phyloP scores from a whole-genome alignment of 2,113 vertebrate species.

The Sylvietta virens region DNA sequence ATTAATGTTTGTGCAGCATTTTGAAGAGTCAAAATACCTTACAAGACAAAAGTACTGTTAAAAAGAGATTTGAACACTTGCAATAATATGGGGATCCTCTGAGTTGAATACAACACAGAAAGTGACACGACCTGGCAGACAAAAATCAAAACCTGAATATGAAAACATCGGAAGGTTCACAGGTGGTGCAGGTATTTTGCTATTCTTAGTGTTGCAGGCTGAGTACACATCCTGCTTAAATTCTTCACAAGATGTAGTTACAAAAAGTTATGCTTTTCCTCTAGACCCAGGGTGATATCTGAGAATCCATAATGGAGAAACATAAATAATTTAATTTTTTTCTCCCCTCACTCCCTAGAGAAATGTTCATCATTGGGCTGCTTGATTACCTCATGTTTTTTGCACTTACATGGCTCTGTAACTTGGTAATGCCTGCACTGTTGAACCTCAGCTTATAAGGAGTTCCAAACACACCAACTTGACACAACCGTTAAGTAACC shows the following conservation, averaged over 20 bases:
- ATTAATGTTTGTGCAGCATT: neutral
- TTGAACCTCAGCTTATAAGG: neutral
- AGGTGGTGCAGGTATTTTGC: neutral
- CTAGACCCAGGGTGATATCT: neutral
- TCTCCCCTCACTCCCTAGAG: neutral
- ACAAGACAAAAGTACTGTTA: neutral
- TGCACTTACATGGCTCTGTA: neutral
- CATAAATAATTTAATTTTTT: neutral
- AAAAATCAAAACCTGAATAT: neutral
- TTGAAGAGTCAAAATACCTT: neutral
- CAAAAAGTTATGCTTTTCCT: neutral
- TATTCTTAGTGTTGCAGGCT: neutral
- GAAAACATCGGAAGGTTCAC: rapidly evolving
- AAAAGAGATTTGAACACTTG: neutral
- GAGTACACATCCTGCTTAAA: neutral
- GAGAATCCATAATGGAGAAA: neutral
- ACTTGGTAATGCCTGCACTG: neutral
- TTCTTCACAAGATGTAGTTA: neutral
- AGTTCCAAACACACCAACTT: neutral
- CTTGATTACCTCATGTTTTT: neutral
- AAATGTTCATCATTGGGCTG: neutral
- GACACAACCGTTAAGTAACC: neutral
- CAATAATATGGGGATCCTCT: neutral
- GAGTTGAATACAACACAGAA: neutral
- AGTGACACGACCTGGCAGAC: neutral